Evolutionary conservation across 2,888 invertebrate species (phyloP).

Genomic region (Lottia gigantea): DNA sequence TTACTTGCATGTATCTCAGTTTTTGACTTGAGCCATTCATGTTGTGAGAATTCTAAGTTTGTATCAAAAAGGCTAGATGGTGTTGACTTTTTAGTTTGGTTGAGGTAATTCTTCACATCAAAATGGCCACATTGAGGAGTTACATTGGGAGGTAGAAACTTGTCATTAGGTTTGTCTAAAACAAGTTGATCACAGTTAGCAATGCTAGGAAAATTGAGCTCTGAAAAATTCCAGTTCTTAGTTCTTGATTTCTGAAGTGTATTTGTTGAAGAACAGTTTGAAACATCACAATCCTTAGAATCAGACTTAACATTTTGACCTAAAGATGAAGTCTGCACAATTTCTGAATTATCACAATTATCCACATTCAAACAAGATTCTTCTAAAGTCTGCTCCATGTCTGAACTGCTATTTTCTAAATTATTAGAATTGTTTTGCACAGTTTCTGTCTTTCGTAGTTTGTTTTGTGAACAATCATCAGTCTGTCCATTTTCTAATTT

Average conservation of each 20-base stretch:
- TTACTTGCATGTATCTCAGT: conserved; percentile 39
- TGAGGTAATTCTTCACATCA: no score
- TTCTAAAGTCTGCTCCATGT: neutral
- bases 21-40: conserved; percentile 29
- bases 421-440: neutral
- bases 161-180: conserved; percentile 19
- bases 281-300: neutral
- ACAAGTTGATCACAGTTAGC: conserved; percentile 29
- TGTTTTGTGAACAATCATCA: conserved; percentile 5
- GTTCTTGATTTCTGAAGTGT: neutral
- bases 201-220: conserved; percentile 48
- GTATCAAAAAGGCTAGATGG: conserved; percentile 7
- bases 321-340: neutral
- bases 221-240: conserved; percentile 39
- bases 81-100: neutral
- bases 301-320: neutral
- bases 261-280: neutral
- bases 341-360: neutral
- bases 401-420: neutral
- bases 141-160: conserved; percentile 37
- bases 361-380: neutral
- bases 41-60: conserved; percentile 46
- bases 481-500: neutral
- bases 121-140: neutral
- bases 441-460: neutral